phyloP scores from a whole-genome alignment of 2,113 vertebrate genomes.

The Lathamus discolor region DNA sequence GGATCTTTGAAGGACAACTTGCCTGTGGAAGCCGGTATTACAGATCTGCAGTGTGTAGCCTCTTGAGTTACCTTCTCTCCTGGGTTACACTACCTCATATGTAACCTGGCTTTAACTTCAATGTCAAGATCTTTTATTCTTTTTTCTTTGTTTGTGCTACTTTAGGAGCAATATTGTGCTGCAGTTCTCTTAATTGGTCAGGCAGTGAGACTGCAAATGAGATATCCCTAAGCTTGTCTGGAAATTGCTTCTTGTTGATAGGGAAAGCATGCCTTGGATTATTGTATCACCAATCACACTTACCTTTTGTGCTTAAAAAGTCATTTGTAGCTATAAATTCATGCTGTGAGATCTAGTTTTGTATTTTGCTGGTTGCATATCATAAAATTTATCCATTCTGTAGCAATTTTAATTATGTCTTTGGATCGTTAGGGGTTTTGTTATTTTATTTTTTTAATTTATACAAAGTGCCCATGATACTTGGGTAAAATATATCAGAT shows the following conservation, averaged over 20 bases:
- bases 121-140: background rate
- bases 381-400: background rate
- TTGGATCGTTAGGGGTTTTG: background rate
- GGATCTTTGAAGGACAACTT: background rate
- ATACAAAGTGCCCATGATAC: background rate
- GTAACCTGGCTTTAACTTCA: background rate
- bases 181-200: constrained; percentile 42
- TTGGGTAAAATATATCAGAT: background rate
- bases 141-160: background rate
- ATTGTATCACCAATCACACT: constrained; percentile 23
- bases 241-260: constrained; percentile 27
- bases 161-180: background rate
- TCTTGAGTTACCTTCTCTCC: background rate
- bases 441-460: background rate
- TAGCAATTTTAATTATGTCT: background rate
- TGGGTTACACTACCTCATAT: background rate
- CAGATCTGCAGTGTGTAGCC: background rate
- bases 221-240: constrained; percentile 18
- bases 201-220: constrained; percentile 41
- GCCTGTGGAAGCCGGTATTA: background rate
- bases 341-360: constrained; percentile 32
- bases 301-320: constrained; percentile 53
- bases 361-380: constrained; percentile 9
- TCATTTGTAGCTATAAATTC: constrained; percentile 34
- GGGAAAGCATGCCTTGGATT: constrained; percentile 17